phyloP scores from a whole-genome alignment of 2,113 vertebrate species.

The Colossoma macropomum region DNA sequence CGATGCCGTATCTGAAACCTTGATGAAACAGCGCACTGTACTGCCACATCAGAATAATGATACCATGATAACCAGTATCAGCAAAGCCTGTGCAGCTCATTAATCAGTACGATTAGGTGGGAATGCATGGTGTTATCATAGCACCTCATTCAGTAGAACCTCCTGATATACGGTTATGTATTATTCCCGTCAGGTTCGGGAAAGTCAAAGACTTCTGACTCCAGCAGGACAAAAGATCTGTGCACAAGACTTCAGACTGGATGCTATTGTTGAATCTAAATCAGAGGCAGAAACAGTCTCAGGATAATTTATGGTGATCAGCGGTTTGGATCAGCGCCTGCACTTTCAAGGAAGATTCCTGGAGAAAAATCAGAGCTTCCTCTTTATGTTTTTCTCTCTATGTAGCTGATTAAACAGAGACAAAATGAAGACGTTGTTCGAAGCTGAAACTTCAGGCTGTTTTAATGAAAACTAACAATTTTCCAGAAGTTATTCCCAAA shows the following conservation, averaged over 20 bases:
- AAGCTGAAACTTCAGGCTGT: neutral
- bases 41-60: neutral
- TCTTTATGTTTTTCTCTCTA: neutral
- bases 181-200: neutral
- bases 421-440: neutral
- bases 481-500: neutral
- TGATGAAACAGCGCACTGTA: no score
- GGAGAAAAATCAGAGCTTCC: neutral
- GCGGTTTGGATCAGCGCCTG: neutral
- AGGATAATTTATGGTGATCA: neutral
- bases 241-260: no score
- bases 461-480: neutral
- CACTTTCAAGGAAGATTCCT: constrained; percentile 2
- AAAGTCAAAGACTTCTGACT: no score
- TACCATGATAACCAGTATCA: no score
- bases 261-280: no score
- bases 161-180: neutral
- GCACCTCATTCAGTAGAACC: neutral
- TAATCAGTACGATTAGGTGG: neutral
- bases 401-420: neutral
- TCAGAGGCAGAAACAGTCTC: neutral
- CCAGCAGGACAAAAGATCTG: no score
- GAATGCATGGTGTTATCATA: neutral
- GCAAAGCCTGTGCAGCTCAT: neutral
- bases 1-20: no score